Evolutionary conservation across 2,113 vertebrate genomes (phyloP).

Genomic region (Sciurus niger): DNA sequence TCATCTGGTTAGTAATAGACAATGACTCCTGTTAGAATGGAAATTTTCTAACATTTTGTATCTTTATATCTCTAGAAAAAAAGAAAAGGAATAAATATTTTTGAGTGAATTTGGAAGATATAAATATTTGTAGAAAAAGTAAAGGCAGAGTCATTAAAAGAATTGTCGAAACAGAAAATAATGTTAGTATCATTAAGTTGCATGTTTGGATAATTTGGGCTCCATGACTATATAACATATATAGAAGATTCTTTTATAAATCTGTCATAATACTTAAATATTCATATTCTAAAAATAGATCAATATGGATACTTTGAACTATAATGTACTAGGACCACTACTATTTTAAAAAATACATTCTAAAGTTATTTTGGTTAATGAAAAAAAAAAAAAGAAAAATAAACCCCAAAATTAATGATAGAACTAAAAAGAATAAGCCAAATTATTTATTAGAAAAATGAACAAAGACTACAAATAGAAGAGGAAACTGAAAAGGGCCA

Average conservation of each 20-base stretch:
- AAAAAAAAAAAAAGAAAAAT: not conserved
- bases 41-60: slow-evolving; percentile 23
- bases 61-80: slow-evolving; percentile 27
- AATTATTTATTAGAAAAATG: slow-evolving; percentile 34
- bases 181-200: not conserved
- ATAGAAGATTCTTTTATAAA: not conserved
- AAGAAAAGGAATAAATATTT: slow-evolving; percentile 33
- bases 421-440: slow-evolving; percentile 7
- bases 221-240: not conserved
- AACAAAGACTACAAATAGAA: slow-evolving; percentile 1
- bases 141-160: slow-evolving; percentile 9
- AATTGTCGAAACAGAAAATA: slow-evolving; percentile 7
- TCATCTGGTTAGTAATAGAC: not conserved
- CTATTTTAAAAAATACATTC: slow-evolving; percentile 33
- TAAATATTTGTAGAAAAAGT: slow-evolving; percentile 9
- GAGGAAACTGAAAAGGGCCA: slow-evolving; percentile 9
- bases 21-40: not conserved
- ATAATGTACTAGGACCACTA: not conserved
- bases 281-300: slow-evolving; percentile 23
- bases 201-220: not conserved
- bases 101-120: slow-evolving; percentile 14
- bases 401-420: not conserved
- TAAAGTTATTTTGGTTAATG: not conserved
- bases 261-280: not conserved
- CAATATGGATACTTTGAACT: not conserved